phyloP scores from a whole-genome alignment of 2,888 invertebrate species.

The Ariolimax columbianus region DNA sequence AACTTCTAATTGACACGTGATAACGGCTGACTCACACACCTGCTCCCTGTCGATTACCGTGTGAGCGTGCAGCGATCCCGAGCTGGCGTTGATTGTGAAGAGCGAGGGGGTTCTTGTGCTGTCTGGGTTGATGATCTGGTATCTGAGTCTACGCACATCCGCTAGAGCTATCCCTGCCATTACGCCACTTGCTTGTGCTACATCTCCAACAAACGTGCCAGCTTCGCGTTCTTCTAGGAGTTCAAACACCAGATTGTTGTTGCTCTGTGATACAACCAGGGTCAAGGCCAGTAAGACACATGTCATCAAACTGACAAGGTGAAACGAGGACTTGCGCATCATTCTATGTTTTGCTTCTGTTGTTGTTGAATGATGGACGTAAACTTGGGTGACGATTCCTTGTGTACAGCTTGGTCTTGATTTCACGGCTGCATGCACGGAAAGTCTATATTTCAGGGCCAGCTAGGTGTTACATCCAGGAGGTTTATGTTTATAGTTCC shows the following conservation, averaged over 20 bases:
- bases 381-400: no score
- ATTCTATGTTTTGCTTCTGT: not conserved
- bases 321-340: not conserved
- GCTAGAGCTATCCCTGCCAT: conserved; percentile 16
- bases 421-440: no score
- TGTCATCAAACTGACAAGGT: not conserved
- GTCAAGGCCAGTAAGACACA: not conserved
- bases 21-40: conserved; percentile 49
- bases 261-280: not conserved
- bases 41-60: conserved; percentile 56
- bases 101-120: conserved; percentile 47
- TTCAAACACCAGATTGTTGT: conserved; percentile 25
- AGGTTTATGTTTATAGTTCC: no score
- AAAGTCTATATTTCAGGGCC: no score
- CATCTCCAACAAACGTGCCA: conserved; percentile 53
- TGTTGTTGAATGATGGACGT: no score
- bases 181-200: conserved; percentile 50
- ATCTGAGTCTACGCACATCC: conserved; percentile 31
- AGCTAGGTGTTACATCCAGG: no score
- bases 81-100: conserved; percentile 53
- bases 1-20: conserved; percentile 60
- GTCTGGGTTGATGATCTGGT: conserved; percentile 52
- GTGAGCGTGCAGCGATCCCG: conserved; percentile 51
- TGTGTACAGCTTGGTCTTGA: no score
- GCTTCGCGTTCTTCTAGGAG: conserved; percentile 36